Conservation (phyloP, 2,797 vertebrate genomes). For the Xenopus petersii region DNA sequence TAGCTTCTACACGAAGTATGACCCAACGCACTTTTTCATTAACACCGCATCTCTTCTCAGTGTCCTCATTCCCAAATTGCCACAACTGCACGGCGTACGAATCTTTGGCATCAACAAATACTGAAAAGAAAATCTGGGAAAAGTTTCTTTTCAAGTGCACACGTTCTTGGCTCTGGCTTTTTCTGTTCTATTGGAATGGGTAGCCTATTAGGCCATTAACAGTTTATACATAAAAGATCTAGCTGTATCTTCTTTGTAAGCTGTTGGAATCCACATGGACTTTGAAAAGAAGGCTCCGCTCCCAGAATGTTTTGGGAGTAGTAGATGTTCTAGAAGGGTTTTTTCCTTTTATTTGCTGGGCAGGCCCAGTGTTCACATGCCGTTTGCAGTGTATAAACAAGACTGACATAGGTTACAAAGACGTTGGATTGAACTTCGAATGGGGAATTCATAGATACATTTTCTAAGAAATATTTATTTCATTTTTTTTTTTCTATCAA, state of each 20-base stretch:
- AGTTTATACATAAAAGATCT: constrained; percentile 66
- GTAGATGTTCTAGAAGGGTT: constrained; percentile 55
- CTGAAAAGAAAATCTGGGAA: constrained; percentile 61
- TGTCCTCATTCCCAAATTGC: constrained; percentile 94
- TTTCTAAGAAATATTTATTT: not conserved
- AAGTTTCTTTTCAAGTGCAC: constrained; percentile 39
- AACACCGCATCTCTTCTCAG: constrained; percentile 92
- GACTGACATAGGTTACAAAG: constrained; percentile 43
- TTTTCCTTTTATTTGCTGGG: constrained; percentile 69
- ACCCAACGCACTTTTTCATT: constrained; percentile 87
- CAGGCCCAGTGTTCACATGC: constrained; percentile 74
- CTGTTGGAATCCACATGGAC: constrained; percentile 60
- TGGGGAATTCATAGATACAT: constrained; percentile 16
- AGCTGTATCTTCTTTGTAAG: constrained; percentile 62
- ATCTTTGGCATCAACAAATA: constrained; percentile 98
- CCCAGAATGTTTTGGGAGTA: constrained; percentile 42
- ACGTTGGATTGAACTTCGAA: constrained; percentile 46
- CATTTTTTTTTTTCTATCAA: constrained; percentile 15
- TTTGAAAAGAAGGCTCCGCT: constrained; percentile 60
- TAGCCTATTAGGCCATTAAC: constrained; percentile 63
- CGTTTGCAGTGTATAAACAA: constrained; percentile 52
- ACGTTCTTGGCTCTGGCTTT: constrained; percentile 54
- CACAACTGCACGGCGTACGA: constrained; percentile 89
- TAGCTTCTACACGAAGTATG: constrained; percentile 97
- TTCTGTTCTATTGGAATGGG: constrained; percentile 61